These are phyloP conservation scores for Tragulus kanchil DNA, from an alignment of 2,113 vertebrate species.

Conservation along the genomic window DNA sequence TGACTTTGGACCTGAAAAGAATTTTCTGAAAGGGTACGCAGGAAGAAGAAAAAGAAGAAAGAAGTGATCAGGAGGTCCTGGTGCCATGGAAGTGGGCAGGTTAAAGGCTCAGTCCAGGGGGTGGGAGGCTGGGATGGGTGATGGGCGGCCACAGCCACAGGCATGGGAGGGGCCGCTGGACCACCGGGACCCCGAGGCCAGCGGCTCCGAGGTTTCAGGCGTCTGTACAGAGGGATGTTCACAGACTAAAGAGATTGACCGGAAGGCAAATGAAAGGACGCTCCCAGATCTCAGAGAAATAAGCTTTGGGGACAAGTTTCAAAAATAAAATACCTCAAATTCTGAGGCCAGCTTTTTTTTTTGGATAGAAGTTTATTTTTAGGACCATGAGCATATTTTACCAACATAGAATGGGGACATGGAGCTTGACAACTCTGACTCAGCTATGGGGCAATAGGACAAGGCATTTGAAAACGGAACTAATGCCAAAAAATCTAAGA, in stretches of 20 bases:
- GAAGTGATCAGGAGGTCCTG: not conserved
- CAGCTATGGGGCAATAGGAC: not conserved
- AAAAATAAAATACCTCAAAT: constrained; percentile 54
- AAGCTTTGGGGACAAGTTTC: constrained; percentile 44
- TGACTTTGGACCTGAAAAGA: constrained; percentile 13
- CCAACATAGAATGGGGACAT: not conserved
- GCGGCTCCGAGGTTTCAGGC: fast-evolving
- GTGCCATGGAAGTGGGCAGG: not conserved
- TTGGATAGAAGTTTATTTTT: constrained; percentile 51
- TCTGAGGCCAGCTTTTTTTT: not conserved
- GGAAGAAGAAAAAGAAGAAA: not conserved
- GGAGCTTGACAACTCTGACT: not conserved
- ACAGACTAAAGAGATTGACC: not conserved
- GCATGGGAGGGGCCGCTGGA: not conserved
- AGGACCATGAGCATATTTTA: not conserved
- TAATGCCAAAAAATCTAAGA: not conserved
- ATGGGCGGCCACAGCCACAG: not conserved
- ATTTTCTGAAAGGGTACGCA: not conserved
- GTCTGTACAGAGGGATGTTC: fast-evolving
- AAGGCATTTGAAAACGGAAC: not conserved
- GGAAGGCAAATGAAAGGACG: not conserved
- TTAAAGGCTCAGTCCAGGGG: not conserved
- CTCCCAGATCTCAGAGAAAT: not conserved
- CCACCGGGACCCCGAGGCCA: not conserved
- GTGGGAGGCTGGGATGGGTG: too few species aligned